These are phyloP conservation scores for Apis florea DNA, from an alignment of 1,140 invertebrate genomes.

Conservation along the genomic window DNA sequence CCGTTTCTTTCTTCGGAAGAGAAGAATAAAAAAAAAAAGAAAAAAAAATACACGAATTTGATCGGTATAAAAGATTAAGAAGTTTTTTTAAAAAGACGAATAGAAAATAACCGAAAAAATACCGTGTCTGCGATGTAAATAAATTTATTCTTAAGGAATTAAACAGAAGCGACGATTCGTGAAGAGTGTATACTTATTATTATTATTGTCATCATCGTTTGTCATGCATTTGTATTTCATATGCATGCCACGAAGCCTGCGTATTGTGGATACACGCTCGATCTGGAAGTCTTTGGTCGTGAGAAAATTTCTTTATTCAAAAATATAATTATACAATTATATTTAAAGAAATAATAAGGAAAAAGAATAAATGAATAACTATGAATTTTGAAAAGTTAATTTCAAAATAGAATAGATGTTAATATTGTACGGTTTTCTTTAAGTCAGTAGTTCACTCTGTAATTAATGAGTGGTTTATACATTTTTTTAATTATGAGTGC, in stretches of 20 bases:
- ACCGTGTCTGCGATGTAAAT: conserved; percentile 45
- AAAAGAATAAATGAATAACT: not conserved
- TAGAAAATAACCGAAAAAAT: conserved; percentile 9
- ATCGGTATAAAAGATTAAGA: not conserved
- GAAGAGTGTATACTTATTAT: conserved; percentile 47
- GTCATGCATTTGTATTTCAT: conserved; percentile 56
- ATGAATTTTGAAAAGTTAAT: too few relatives aligned
- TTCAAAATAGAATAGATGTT: not conserved
- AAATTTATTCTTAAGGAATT: conserved; percentile 55
- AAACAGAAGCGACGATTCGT: conserved; percentile 37
- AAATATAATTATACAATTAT: not conserved
- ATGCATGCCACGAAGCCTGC: not conserved
- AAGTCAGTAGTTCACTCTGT: not conserved
- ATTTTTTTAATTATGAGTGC: not conserved
- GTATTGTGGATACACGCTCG: conserved; percentile 32
- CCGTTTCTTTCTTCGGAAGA: conserved; percentile 31
- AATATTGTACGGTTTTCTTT: not conserved
- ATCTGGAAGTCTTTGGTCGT: conserved; percentile 28
- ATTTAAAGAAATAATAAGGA: not conserved
- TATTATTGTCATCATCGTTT: conserved; percentile 43
- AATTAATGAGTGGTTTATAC: not conserved
- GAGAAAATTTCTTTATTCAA: not conserved
- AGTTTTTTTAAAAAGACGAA: conserved; percentile 8
- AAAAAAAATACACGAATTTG: not conserved
- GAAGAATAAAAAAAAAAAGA: not conserved